Conservation (phyloP, 2,888 invertebrate genomes). For the Agonopterix heracliana region DNA sequence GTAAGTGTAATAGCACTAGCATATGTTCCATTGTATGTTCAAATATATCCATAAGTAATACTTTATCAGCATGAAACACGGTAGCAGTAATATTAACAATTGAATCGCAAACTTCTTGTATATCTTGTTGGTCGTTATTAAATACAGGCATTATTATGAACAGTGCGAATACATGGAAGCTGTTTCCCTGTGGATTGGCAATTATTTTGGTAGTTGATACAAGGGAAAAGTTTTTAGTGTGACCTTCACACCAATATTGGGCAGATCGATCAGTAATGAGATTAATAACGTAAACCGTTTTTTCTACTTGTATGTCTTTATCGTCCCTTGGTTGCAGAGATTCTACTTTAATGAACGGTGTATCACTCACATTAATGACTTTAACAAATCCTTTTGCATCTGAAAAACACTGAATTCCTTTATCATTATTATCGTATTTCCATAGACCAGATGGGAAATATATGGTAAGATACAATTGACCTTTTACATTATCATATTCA, state of each 20-base stretch:
- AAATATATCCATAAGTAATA: constrained; percentile 72
- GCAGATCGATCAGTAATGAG: constrained; percentile 72
- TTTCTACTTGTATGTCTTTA: constrained; percentile 29
- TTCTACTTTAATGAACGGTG: constrained; percentile 30
- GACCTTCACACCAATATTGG: constrained; percentile 81
- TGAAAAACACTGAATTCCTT: constrained; percentile 77
- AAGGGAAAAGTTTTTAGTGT: constrained; percentile 66
- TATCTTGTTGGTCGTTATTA: not conserved
- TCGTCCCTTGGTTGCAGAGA: constrained; percentile 6
- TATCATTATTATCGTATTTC: constrained; percentile 56
- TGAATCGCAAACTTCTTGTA: too few relatives aligned
- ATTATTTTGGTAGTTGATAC: constrained; percentile 68
- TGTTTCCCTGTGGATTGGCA: constrained; percentile 56
- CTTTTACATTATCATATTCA: constrained; percentile 41
- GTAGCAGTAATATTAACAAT: constrained; percentile 16
- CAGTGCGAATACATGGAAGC: constrained; percentile 56
- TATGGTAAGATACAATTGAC: constrained; percentile 63
- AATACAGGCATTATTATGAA: constrained; percentile 26
- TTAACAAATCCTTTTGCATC: constrained; percentile 72
- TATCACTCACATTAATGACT: constrained; percentile 56
- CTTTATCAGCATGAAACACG: constrained; percentile 52
- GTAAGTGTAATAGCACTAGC: constrained; percentile 62
- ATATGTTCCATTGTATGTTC: constrained; percentile 38
- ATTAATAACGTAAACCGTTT: constrained; percentile 68
- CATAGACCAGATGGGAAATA: constrained; percentile 75